Conservation (phyloP, 2,113 vertebrate genomes). For the Notarius quadriscutis region DNA sequence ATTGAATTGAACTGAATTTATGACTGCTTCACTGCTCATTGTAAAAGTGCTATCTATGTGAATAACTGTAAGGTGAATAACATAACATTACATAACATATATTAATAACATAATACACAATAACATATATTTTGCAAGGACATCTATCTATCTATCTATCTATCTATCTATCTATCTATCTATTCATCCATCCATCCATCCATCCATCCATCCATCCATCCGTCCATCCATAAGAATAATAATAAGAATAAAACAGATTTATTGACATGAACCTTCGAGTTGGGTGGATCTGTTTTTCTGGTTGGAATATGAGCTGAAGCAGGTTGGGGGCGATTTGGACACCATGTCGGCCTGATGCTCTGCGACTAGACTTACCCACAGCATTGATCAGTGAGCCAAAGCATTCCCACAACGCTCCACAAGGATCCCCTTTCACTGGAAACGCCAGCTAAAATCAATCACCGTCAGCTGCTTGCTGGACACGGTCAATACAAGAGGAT, state of each 20-base stretch:
- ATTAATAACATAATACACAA: no score
- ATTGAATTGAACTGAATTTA: not conserved
- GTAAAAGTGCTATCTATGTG: not conserved
- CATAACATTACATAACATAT: no score
- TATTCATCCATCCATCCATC: not conserved
- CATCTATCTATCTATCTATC: constrained; percentile 13
- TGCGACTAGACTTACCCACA: constrained; percentile 48
- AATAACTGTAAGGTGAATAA: not conserved
- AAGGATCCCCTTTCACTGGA: constrained; percentile 52
- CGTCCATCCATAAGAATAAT: constrained; percentile 4
- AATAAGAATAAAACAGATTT: not conserved
- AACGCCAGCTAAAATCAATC: constrained; percentile 58
- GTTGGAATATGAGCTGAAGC: constrained; percentile 28
- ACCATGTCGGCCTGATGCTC: constrained; percentile 53
- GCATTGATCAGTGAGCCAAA: constrained; percentile 49
- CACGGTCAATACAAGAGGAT: constrained; percentile 53
- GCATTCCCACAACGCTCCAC: constrained; percentile 40
- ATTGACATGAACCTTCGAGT: not conserved
- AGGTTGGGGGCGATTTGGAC: constrained; percentile 35
- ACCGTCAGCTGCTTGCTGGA: constrained; percentile 54
- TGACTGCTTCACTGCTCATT: not conserved
- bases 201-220: not conserved
- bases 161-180: constrained; percentile 20
- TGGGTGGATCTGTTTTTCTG: constrained; percentile 15
- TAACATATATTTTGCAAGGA: not conserved